A percentile compares a stretch with the other conserved stretches of the same genome.
Conservation (phyloP, 2,797 vertebrate species). For the Ptychadena robeensis region DNA sequence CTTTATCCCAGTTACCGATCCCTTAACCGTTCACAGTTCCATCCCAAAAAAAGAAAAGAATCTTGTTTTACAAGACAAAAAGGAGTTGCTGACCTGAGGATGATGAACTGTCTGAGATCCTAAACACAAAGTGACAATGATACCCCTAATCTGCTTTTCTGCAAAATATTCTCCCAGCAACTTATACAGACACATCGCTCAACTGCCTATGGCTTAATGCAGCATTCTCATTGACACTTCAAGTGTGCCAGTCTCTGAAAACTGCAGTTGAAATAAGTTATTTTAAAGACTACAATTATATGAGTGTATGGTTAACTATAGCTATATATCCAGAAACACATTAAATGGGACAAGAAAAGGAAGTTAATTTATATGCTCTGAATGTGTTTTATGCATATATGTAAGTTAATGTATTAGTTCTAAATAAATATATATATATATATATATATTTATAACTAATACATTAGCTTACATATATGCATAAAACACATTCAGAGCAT, state of each 20-base stretch:
- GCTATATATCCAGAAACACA: too few species aligned
- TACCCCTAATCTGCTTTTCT: slow-evolving; percentile 1
- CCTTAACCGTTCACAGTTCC: slow-evolving; percentile 2
- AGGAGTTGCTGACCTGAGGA: slow-evolving; percentile 27
- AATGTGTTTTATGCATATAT: too few species aligned
- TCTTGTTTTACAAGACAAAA: slow-evolving; percentile 9
- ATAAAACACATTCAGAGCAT: not conserved
- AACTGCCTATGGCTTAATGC: not conserved
- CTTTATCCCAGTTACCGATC: slow-evolving; percentile 24
- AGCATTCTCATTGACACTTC: not conserved
- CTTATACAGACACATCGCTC: not conserved
- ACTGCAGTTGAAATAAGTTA: too few species aligned
- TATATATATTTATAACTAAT: not conserved
- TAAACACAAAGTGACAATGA: slow-evolving; percentile 8
- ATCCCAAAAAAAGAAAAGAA: not conserved
- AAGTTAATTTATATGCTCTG: too few species aligned
- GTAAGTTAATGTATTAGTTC: too few species aligned
- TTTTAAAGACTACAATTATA: too few species aligned
- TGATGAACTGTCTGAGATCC: not conserved
- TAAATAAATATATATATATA: too few species aligned
- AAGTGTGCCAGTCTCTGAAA: too few species aligned
- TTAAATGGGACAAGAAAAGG: too few species aligned
- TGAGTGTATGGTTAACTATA: too few species aligned
- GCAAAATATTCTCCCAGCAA: not conserved
- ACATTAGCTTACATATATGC: too few species aligned